Evolutionary conservation across 1,140 invertebrate species (phyloP).

Genomic region (Drosophila nasuta): DNA sequence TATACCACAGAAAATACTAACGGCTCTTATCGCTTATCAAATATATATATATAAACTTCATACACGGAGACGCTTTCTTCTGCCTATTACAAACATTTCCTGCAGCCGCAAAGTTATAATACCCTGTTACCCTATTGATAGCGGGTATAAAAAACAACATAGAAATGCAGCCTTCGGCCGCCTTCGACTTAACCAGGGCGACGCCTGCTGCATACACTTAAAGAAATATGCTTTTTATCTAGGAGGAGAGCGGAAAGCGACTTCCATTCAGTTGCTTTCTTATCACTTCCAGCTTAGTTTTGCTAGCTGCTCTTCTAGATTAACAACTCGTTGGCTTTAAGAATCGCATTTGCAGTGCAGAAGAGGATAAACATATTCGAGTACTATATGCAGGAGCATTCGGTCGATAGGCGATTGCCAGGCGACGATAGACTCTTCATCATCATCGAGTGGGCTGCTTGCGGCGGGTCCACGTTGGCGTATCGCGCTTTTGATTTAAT

Average conservation of each 20-base stretch:
- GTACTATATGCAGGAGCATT: slow-evolving; percentile 13
- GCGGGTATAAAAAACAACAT: too few relatives aligned
- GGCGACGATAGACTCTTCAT: slow-evolving; percentile 67
- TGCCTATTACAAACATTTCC: too few relatives aligned
- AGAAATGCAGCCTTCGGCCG: slow-evolving; percentile 21
- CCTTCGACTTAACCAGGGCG: slow-evolving; percentile 5
- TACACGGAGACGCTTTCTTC: too few relatives aligned
- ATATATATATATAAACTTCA: too few relatives aligned
- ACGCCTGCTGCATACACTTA: slow-evolving; percentile 27
- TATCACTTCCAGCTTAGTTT: not conserved
- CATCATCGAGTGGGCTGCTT: slow-evolving; percentile 63
- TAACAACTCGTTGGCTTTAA: not conserved
- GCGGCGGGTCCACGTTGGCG: slow-evolving; percentile 68
- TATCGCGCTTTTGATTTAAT: slow-evolving; percentile 81
- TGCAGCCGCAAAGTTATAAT: too few relatives aligned
- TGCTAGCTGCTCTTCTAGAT: not conserved
- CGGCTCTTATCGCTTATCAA: too few relatives aligned
- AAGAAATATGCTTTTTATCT: not conserved
- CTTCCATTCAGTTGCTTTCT: not conserved
- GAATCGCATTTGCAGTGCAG: slow-evolving; percentile 12
- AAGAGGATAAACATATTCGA: slow-evolving; percentile 12
- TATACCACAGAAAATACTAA: too few relatives aligned
- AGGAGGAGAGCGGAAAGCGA: not conserved
- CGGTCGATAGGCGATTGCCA: slow-evolving; percentile 46
- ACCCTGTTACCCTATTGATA: too few relatives aligned